Percentiles rank a stretch among this genome's conserved stretches.
Evolutionary conservation across 2,888 invertebrate genomes (phyloP).

Genomic region (Agrotis ipsilon): DNA sequence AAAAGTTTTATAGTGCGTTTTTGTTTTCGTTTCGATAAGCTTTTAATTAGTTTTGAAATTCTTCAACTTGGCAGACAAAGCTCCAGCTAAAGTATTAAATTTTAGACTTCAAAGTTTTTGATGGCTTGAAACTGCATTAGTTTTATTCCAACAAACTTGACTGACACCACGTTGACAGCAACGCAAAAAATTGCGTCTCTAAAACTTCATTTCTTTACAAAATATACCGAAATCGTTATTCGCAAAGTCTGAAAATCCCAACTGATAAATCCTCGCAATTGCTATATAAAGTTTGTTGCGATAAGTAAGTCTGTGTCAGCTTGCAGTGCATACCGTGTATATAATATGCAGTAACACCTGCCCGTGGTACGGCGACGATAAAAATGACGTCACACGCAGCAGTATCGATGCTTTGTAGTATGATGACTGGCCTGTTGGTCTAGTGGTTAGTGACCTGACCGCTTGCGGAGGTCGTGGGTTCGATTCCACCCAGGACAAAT

Average conservation of each 20-base stretch:
- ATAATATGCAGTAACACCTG: slow-evolving; percentile 41
- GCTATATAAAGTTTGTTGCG: slow-evolving; percentile 22
- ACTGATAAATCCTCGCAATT: slow-evolving; percentile 16
- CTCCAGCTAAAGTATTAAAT: not conserved
- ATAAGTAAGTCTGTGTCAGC: slow-evolving; percentile 18
- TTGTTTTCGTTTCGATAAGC: not conserved
- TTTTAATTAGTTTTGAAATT: slow-evolving; percentile 23
- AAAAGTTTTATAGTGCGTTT: slow-evolving; percentile 19
- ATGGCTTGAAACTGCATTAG: not conserved
- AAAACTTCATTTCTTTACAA: not conserved
- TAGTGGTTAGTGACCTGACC: too few species aligned
- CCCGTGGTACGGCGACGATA: not conserved
- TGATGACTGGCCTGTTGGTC: too few species aligned
- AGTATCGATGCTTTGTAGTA: slow-evolving; percentile 25
- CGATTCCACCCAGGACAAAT: too few species aligned
- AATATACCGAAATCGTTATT: not conserved
- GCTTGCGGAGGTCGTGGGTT: too few species aligned
- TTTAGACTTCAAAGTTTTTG: not conserved
- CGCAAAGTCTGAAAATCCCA: slow-evolving; percentile 4
- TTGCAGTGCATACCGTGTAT: not conserved
- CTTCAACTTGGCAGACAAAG: not conserved
- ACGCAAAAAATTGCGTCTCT: not conserved
- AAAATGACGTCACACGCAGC: slow-evolving; percentile 35
- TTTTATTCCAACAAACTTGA: not conserved
- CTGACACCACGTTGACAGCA: not conserved